Evolutionary conservation across 2,797 vertebrate species (phyloP).

Genomic region (Lerista edwardsae): DNA sequence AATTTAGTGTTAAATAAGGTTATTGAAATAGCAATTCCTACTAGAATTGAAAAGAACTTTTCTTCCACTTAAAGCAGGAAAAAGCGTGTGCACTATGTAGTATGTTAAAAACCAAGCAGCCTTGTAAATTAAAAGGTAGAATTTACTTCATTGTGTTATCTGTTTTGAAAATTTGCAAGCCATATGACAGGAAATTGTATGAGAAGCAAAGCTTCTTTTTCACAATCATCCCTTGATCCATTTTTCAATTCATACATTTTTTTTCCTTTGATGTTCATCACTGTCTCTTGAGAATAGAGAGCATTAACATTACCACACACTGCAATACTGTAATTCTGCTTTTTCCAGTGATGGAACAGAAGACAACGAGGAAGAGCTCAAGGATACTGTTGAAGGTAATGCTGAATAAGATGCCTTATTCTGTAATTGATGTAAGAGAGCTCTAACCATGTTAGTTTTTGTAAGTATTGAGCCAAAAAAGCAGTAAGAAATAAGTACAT

Average conservation of each 20-base stretch:
- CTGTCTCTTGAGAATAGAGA: conserved; percentile 53
- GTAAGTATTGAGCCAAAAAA: background rate
- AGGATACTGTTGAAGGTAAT: conserved; percentile 86
- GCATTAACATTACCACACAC: conserved; percentile 22
- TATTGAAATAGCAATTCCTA: background rate
- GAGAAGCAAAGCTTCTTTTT: conserved; percentile 76
- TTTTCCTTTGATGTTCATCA: conserved; percentile 57
- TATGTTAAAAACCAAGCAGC: conserved; percentile 32
- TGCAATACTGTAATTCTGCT: conserved; percentile 36
- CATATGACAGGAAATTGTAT: conserved; percentile 69
- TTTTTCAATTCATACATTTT: conserved; percentile 59
- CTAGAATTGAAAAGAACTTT: conserved; percentile 27
- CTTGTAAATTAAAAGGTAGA: conserved; percentile 32
- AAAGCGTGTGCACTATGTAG: background rate
- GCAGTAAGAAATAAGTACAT: background rate
- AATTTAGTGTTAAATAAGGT: background rate
- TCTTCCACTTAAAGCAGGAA: conserved; percentile 12
- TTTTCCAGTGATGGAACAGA: conserved; percentile 88
- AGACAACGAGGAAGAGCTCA: conserved; percentile 89
- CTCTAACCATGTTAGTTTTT: conserved; percentile 16
- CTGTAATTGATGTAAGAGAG: background rate
- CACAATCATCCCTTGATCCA: conserved; percentile 52
- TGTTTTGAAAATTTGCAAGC: conserved; percentile 44
- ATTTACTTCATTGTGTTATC: conserved; percentile 40
- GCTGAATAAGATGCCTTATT: background rate